Conservation (phyloP, 2,113 vertebrate genomes). For the Pristiophorus japonicus region DNA sequence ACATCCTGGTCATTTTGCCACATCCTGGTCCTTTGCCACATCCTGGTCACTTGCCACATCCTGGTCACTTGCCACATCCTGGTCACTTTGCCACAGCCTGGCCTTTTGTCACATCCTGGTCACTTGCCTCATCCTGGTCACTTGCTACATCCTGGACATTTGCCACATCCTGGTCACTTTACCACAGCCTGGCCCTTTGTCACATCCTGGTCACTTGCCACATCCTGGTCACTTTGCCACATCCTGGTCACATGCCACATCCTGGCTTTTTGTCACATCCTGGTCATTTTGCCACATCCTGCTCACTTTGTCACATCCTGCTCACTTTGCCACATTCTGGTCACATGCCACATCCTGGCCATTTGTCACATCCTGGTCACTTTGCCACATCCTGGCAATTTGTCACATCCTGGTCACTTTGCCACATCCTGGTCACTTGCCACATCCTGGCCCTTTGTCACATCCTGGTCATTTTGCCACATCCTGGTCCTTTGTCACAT, state of each 20-base stretch:
- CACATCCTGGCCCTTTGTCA: no score
- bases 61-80: no score
- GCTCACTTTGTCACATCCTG: neutral
- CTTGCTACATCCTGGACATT: neutral
- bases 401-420: neutral
- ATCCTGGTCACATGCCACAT: neutral
- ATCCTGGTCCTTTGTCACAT: neutral
- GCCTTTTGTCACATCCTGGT: neutral
- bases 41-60: neutral
- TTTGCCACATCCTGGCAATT: neutral
- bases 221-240: neutral
- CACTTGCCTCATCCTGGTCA: neutral
- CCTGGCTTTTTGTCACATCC: no score
- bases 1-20: neutral
- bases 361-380: neutral
- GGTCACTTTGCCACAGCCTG: neutral
- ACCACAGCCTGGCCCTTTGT: no score
- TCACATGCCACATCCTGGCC: no score
- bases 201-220: no score
- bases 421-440: neutral
- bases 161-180: neutral
- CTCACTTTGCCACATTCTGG: neutral
- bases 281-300: no score
- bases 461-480: no score
- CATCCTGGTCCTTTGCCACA: neutral